phyloP scores from a whole-genome alignment of 2,797 vertebrate genomes.

The Holocentrus rufus region DNA sequence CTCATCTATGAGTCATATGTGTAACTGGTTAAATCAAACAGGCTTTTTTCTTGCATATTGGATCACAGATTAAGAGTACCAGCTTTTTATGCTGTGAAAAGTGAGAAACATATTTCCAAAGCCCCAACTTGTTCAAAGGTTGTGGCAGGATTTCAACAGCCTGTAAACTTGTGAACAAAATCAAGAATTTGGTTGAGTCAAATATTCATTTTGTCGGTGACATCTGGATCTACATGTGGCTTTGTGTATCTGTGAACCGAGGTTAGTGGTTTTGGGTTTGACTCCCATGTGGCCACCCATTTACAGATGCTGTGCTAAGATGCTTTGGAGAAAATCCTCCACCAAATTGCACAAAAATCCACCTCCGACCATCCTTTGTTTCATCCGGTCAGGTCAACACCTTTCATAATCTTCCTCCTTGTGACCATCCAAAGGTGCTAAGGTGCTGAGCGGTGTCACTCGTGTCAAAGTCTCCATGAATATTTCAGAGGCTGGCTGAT shows the following conservation, averaged over 20 bases:
- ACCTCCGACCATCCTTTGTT: constrained; percentile 36
- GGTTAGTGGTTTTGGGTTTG: not conserved
- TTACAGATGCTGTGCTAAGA: too few species aligned
- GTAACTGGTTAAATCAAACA: too few species aligned
- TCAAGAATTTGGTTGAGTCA: not conserved
- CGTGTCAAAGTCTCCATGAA: constrained; percentile 60
- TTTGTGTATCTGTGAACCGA: too few species aligned
- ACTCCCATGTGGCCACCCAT: not conserved
- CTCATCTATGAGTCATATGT: too few species aligned
- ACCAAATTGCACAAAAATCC: constrained; percentile 38
- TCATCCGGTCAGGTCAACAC: constrained; percentile 11
- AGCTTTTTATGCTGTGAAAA: not conserved
- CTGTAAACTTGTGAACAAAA: not conserved
- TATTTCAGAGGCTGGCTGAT: constrained; percentile 75
- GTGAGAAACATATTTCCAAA: not conserved
- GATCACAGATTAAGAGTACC: too few species aligned
- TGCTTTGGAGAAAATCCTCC: not conserved
- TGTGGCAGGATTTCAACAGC: not conserved
- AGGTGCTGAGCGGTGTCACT: constrained; percentile 54
- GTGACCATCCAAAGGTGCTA: constrained; percentile 36
- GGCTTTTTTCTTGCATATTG: too few species aligned
- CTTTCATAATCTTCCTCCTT: constrained; percentile 21
- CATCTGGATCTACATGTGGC: too few species aligned
- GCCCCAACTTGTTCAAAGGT: too few species aligned
- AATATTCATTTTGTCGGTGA: not conserved